These are phyloP conservation scores for Colistium nudipinnis DNA, from an alignment of 2,113 vertebrate genomes.

Conservation along the genomic window DNA sequence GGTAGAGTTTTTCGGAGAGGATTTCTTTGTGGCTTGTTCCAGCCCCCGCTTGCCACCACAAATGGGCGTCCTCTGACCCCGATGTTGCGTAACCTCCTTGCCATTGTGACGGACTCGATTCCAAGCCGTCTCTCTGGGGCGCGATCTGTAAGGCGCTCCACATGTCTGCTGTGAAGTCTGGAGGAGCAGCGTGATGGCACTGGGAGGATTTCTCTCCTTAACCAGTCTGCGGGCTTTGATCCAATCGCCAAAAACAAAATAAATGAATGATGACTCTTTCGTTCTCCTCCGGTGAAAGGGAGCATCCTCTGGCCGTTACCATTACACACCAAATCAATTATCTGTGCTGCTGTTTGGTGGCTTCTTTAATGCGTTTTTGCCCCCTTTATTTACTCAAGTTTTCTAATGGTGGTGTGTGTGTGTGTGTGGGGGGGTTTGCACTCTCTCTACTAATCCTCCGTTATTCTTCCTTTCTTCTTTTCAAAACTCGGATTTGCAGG, in stretches of 20 bases:
- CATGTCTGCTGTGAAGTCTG: slow-evolving; percentile 52
- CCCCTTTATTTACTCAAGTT: slow-evolving; percentile 63
- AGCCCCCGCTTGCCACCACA: slow-evolving; percentile 52
- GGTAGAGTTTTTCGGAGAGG: slow-evolving; percentile 38
- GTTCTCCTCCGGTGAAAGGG: slow-evolving; percentile 43
- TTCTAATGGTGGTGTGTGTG: slow-evolving; percentile 61
- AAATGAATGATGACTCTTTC: slow-evolving; percentile 48
- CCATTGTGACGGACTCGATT: slow-evolving; percentile 67
- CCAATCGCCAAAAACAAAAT: slow-evolving; percentile 43
- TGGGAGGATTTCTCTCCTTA: slow-evolving; percentile 65
- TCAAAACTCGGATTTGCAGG: slow-evolving; percentile 76
- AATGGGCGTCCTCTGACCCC: slow-evolving; percentile 58
- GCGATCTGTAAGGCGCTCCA: slow-evolving; percentile 65
- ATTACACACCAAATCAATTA: slow-evolving; percentile 80
- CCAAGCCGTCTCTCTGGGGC: slow-evolving; percentile 56
- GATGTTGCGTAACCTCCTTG: slow-evolving; percentile 72
- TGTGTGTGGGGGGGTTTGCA: slow-evolving; percentile 52
- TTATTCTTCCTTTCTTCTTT: slow-evolving; percentile 79
- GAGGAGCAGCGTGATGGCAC: slow-evolving; percentile 51
- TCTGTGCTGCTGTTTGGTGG: slow-evolving; percentile 68
- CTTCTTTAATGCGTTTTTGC: slow-evolving; percentile 68
- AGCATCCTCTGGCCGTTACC: slow-evolving; percentile 56
- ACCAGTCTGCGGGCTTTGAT: slow-evolving; percentile 50
- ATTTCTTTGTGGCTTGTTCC: slow-evolving; percentile 59
- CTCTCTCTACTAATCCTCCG: slow-evolving; percentile 75